Evolutionary conservation across 2,113 vertebrate species (phyloP).

Genomic region (Raja brachyura): DNA sequence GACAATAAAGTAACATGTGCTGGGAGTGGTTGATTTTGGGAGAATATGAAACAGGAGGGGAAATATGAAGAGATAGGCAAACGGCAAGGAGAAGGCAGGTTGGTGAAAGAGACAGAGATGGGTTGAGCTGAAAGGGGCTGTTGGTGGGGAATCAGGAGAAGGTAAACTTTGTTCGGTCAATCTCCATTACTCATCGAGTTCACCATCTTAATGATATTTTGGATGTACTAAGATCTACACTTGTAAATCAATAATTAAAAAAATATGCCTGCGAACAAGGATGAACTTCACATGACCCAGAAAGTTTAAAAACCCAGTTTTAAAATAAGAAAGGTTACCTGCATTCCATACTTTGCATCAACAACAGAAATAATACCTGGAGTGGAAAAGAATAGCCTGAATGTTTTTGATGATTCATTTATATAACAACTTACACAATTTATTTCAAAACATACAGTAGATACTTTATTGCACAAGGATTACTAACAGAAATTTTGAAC

Average conservation of each 20-base stretch:
- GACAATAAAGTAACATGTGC: too few species aligned
- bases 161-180: background rate
- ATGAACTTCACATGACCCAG: background rate
- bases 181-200: background rate
- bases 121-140: too few species aligned
- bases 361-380: conserved; percentile 86
- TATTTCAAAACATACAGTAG: background rate
- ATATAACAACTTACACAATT: background rate
- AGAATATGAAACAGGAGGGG: too few species aligned
- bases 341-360: conserved; percentile 83
- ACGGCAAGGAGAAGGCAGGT: too few species aligned
- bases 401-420: background rate
- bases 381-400: conserved; percentile 40
- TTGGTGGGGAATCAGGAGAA: too few species aligned
- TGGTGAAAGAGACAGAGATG: too few species aligned
- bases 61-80: too few species aligned
- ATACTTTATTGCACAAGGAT: background rate
- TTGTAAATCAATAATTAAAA: background rate
- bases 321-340: conserved; percentile 58
- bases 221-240: background rate
- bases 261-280: background rate
- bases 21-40: too few species aligned
- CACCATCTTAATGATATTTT: background rate
- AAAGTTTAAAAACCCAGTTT: background rate
- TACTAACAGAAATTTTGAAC: background rate